phyloP scores from a whole-genome alignment of 2,888 invertebrate genomes.

The Ochlodes sylvanus region DNA sequence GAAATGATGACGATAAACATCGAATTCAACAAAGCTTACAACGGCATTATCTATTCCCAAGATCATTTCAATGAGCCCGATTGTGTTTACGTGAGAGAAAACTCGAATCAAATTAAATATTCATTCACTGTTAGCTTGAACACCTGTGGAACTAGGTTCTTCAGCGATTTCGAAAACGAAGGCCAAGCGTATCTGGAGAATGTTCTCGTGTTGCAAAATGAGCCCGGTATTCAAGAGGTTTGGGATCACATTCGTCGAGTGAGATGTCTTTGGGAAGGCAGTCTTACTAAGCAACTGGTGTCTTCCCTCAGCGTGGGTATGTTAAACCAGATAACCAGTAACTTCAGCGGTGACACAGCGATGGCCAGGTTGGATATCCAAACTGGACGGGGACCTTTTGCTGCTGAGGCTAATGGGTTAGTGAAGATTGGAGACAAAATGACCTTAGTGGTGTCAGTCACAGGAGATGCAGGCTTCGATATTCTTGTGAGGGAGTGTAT shows the following conservation, averaged over 20 bases:
- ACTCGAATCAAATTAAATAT: conserved; percentile 88
- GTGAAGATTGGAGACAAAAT: conserved; percentile 93
- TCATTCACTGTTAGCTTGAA: conserved; percentile 90
- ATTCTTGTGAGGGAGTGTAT: conserved; percentile 91
- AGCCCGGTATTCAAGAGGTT: conserved; percentile 90
- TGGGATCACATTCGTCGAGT: conserved; percentile 93
- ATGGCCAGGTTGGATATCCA: conserved; percentile 92
- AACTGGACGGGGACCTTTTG: conserved; percentile 91
- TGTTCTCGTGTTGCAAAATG: conserved; percentile 91
- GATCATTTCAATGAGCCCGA: conserved; percentile 88
- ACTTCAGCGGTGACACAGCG: conserved; percentile 94
- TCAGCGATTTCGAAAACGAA: conserved; percentile 90
- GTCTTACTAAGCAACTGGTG: conserved; percentile 89
- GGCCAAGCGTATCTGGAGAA: conserved; percentile 93
- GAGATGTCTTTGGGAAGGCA: conserved; percentile 93
- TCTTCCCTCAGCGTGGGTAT: conserved; percentile 91
- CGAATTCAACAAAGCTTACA: conserved; percentile 90
- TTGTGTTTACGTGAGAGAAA: conserved; percentile 90
- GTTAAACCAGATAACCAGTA: conserved; percentile 91
- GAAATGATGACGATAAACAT: conserved; percentile 93
- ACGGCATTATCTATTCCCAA: conserved; percentile 93
- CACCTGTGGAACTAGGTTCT: conserved; percentile 91
- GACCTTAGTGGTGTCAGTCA: conserved; percentile 92
- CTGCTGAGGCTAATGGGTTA: conserved; percentile 89
- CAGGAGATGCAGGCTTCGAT: conserved; percentile 92